phyloP scores from a whole-genome alignment of 1,140 invertebrate species.

The Habropoda laboriosa region DNA sequence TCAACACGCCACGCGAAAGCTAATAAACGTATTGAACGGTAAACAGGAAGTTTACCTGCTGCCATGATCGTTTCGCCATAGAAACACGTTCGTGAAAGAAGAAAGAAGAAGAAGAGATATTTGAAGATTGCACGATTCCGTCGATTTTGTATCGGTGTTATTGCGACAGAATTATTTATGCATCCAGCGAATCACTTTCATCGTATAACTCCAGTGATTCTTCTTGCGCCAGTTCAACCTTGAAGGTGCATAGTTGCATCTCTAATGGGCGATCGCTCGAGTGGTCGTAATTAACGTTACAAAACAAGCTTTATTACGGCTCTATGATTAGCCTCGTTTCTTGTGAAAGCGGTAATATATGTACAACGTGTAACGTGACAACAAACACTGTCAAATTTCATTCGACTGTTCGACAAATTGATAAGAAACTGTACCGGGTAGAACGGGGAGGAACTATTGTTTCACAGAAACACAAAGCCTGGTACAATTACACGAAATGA shows the following conservation, averaged over 20 bases:
- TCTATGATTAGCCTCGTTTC: conserved; percentile 38
- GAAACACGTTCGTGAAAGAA: neutral
- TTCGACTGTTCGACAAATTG: too few species aligned
- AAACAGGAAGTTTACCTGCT: neutral
- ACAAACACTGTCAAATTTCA: neutral
- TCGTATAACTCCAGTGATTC: conserved; percentile 32
- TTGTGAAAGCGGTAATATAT: conserved; percentile 11
- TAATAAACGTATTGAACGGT: conserved; percentile 10
- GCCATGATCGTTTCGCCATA: neutral
- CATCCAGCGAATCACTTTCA: conserved; percentile 38
- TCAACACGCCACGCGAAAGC: conserved; percentile 14
- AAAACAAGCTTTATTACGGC: conserved; percentile 28
- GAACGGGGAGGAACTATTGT: too few species aligned
- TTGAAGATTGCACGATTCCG: too few species aligned
- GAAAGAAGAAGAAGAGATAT: too few species aligned
- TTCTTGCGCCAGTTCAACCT: conserved; percentile 50
- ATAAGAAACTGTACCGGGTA: too few species aligned
- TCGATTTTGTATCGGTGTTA: too few species aligned
- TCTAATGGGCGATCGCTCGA: conserved; percentile 46
- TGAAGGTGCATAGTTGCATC: conserved; percentile 46
- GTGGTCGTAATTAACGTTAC: conserved; percentile 52
- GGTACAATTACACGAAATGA: neutral
- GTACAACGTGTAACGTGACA: neutral
- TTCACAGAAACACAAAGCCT: too few species aligned
- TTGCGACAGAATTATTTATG: conserved; percentile 13